Evolutionary conservation across 30 jellyfish, hydroid and myxozoan species (phyloP), one percentile per base, ranked within the genome.

Genomic region (Mastigias papua): DNA sequence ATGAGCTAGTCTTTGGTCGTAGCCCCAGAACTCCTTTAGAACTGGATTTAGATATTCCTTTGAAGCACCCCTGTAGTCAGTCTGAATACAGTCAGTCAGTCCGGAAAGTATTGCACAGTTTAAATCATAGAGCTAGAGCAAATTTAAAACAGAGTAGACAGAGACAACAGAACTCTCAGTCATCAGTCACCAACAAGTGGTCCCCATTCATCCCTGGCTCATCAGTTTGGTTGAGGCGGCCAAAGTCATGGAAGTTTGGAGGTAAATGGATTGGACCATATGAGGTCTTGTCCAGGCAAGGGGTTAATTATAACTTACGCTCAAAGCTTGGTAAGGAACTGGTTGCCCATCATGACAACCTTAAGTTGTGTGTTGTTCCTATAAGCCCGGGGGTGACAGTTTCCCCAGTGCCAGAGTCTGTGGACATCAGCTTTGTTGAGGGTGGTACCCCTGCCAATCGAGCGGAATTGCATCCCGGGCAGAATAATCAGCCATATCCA

Each of bases 181-280:
- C 81, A 13, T 69, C 62, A 22, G 58, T 22, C 17, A 69, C 27
- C 35, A 69, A 48, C 25, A 42, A 74, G 51, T 74, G 86, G 86
- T 74, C 71, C 57, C 73, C 73, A 15, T 54, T 74, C 51, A 5
- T 74, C 21, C 73, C 86, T 74, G 71, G 86, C 48, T 20, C n/a
- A 33, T 54, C 66, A 20, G 86, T 74, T 51, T 74, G 86, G 71
- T 51, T 1, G 73, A 71, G 35, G 50, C 73, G 73, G 37, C 86
- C 86, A 69, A 74, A 74, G 35, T 21, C 86, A 48, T 74, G 86
- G 86, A 74, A 74, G 86, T 54, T 74, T 74, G 86, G 86, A 34
- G 48, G 73, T 9, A 49, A 51, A 30, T 54, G 86, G 86, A 54
- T 74, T 54, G 86, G 71, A 19, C 86, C 73, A 5, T 74, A 74